A percentile compares a stretch with the other conserved stretches of the same genome.
These are phyloP conservation scores for Eupithecia vulgata DNA, from an alignment of 2,888 invertebrate species.

Conservation along the genomic window DNA sequence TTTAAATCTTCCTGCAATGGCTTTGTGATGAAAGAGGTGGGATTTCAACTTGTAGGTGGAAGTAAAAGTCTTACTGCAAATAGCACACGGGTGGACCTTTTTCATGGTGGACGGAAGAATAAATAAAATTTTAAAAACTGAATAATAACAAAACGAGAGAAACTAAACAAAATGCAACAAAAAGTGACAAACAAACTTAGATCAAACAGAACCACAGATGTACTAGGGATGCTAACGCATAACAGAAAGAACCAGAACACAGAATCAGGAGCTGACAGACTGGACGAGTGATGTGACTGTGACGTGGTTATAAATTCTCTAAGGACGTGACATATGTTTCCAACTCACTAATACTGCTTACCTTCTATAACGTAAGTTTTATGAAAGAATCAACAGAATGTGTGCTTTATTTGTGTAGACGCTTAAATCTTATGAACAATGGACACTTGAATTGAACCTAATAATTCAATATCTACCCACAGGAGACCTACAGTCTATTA, in stretches of 20 bases:
- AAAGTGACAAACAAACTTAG: too few species aligned
- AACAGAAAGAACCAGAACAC: too few species aligned
- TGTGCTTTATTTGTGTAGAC: background rate
- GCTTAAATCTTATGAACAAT: too few species aligned
- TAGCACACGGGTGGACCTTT: constrained; percentile 51
- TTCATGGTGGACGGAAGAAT: constrained; percentile 34
- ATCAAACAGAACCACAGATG: too few species aligned
- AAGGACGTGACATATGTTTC: constrained; percentile 1
- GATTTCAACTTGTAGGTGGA: constrained; percentile 53
- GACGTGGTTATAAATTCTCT: too few species aligned
- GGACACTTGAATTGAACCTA: too few species aligned
- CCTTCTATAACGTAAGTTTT: background rate
- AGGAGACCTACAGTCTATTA: too few species aligned
- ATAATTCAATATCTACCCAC: too few species aligned
- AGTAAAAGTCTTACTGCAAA: constrained; percentile 56
- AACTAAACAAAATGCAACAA: background rate
- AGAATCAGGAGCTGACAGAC: too few species aligned
- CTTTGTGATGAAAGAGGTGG: constrained; percentile 61
- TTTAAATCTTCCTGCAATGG: constrained; percentile 54
- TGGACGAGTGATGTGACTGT: too few species aligned
- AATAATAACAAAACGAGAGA: background rate
- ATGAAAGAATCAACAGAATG: background rate
- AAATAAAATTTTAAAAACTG: background rate
- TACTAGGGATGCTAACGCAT: too few species aligned
- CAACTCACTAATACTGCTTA: background rate